These are phyloP conservation scores for Chrysogorgia sp. DNA, from an alignment of 92 coral and sea anemone species.

Conservation along the genomic window DNA sequence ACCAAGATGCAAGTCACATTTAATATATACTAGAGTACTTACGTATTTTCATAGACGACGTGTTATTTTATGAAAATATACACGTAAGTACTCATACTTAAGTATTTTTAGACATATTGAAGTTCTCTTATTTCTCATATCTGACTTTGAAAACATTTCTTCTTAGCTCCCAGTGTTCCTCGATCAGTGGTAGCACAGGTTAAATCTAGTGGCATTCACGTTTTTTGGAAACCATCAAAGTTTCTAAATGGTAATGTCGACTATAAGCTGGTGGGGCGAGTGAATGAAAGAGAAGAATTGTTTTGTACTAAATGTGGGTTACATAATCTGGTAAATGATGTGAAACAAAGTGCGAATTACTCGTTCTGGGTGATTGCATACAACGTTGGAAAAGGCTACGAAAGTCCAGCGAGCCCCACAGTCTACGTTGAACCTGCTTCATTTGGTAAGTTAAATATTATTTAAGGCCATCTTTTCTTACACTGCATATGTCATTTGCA, in stretches of 20 bases:
- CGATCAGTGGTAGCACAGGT: not conserved
- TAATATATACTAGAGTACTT: too few species aligned
- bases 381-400: constrained; percentile 37
- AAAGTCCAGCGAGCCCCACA: constrained; percentile 3
- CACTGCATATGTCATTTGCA: too few species aligned
- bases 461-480: too few species aligned
- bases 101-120: too few species aligned
- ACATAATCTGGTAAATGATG: constrained; percentile 1
- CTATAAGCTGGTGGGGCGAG: constrained; percentile 9
- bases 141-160: not conserved
- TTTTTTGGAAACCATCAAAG: constrained; percentile 14
- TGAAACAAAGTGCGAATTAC: constrained; percentile 41
- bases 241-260: not conserved
- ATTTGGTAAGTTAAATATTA: not conserved
- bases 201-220: constrained; percentile 5
- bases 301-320: constrained; percentile 13
- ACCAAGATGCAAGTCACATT: too few species aligned
- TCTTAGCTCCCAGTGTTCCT: constrained; percentile 25
- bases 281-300: constrained; percentile 1
- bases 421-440: not conserved
- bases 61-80: too few species aligned
- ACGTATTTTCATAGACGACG: too few species aligned
- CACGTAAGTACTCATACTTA: too few species aligned
- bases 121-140: not conserved
- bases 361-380: constrained; percentile 55